Conservation (phyloP, 64 coral and sea anemone genomes). For the Dendrophyllia cribrosa region DNA sequence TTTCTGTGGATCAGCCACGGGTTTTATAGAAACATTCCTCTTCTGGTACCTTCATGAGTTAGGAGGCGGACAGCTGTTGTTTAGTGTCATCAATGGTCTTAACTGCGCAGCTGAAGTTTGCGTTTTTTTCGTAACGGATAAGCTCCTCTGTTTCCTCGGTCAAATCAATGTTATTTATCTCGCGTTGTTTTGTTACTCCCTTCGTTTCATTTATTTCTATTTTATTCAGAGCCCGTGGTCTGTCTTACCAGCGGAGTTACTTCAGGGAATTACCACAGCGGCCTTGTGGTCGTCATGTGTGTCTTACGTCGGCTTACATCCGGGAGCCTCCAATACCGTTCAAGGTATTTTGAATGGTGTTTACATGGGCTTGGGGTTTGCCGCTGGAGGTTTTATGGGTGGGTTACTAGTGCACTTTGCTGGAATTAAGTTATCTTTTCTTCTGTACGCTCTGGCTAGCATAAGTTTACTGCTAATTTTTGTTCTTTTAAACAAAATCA, state of each 20-base stretch:
- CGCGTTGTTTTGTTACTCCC: slow-evolving; percentile 80
- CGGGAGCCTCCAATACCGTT: slow-evolving; percentile 84
- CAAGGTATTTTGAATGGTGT: slow-evolving; percentile 91
- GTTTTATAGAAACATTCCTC: slow-evolving; percentile 96
- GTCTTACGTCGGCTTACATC: slow-evolving; percentile 93
- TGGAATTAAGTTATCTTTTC: slow-evolving; percentile 78
- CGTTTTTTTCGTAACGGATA: slow-evolving; percentile 82
- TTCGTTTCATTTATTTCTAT: slow-evolving; percentile 89
- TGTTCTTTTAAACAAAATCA: slow-evolving; percentile 54
- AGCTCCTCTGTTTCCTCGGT: slow-evolving; percentile 69
- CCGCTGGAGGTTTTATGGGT: slow-evolving; percentile 81
- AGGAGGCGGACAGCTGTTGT: slow-evolving; percentile 87
- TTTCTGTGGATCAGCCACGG: slow-evolving; percentile 93
- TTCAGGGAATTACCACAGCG: slow-evolving; percentile 96
- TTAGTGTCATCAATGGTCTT: slow-evolving; percentile 84
- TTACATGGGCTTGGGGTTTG: slow-evolving; percentile 94
- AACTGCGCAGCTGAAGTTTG: slow-evolving; percentile 87
- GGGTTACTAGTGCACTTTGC: slow-evolving; percentile 72
- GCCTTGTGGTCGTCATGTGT: slow-evolving; percentile 97
- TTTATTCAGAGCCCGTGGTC: slow-evolving; percentile 87
- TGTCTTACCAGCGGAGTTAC: slow-evolving; percentile 88
- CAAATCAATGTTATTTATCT: slow-evolving; percentile 90
- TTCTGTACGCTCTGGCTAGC: slow-evolving; percentile 71
- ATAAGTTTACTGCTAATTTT: slow-evolving; percentile 57
- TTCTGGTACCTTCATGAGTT: slow-evolving; percentile 98